Evolutionary conservation across 2,113 vertebrate genomes (phyloP), one percentile per base, ranked within the genome.

Genomic region (Tauraco erythrolophus): DNA sequence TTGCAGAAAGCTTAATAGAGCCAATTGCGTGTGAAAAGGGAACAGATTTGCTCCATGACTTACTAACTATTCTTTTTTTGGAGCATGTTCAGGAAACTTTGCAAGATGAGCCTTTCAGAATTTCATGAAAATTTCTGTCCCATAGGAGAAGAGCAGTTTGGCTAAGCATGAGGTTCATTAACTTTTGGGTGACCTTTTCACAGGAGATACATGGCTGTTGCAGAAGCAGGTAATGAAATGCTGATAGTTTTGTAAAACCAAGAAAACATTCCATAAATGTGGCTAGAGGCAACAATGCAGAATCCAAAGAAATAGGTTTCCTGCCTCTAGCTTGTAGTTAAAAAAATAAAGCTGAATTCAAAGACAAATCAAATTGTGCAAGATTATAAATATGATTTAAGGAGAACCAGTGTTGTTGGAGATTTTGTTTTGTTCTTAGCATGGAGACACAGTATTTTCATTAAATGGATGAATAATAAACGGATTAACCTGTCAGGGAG

Each of bases 401-500:
- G 78, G 48, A 92, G n/a, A 89, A 74, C 41, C 50, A 46, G 50
- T 95, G 61, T 79, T 91, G 56, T 84, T 72, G 69, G 65, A 79
- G 66, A 25, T 72, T 95, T 88, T 92, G 58, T 91, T 95, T 96
- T 96, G 57, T 92, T 89, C 91, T 94, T 95, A 77, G 78, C 64
- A 58, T 85, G 84, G 74, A 86, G 50, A 89, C 84, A 72, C 46
- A 62, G 54, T 92, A 91, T 96, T 95, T 96, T 96, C 87, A 95
- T 96, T 97, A 95, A 97, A 95, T 65, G 78, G 78, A 76, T 96
- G 93, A 97, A 96, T 95, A 95, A 96, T 96, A 94, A 92, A 93
- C 0, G 10, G 94, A 95, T 97, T 96, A 97, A 97, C 84, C 95
- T 96, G 93, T 96, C 93, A 95, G 64, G 58, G 64, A 94, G 58